phyloP scores from a whole-genome alignment of 2,888 invertebrate genomes.

The Drosophila subsilvestris region DNA sequence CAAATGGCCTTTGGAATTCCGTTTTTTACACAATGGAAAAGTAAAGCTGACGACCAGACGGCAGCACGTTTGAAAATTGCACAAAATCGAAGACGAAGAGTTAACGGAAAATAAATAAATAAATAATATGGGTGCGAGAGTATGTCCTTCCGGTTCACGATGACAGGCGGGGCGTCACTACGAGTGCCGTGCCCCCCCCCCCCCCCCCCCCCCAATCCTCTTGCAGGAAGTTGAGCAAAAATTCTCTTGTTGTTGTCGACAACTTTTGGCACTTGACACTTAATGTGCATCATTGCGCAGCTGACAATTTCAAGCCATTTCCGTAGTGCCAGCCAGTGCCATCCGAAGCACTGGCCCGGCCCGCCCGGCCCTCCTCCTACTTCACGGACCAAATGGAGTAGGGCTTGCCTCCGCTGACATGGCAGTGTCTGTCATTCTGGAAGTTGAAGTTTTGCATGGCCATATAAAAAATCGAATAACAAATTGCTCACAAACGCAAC shows the following conservation, averaged over 20 bases:
- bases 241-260: conserved; percentile 64
- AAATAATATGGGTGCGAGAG: conserved; percentile 55
- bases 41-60: background rate
- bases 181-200: conserved; percentile 6
- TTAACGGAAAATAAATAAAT: conserved; percentile 55
- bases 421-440: conserved; percentile 40
- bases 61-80: conserved; percentile 59
- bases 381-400: conserved; percentile 7
- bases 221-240: background rate
- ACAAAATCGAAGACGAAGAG: conserved; percentile 46
- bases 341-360: conserved; percentile 6
- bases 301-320: conserved; percentile 79
- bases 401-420: conserved; percentile 21
- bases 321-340: conserved; percentile 65
- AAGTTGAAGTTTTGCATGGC: conserved; percentile 68
- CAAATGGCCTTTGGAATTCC: conserved; percentile 10
- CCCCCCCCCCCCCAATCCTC: no score
- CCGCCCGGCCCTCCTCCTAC: background rate
- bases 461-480: conserved; percentile 63
- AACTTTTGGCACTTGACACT: conserved; percentile 78
- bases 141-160: conserved; percentile 13
- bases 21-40: conserved; percentile 19
- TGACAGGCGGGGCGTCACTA: conserved; percentile 29
- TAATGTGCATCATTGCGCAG: conserved; percentile 79
- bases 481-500: conserved; percentile 62